Base-by-base conservation (phyloP, 2,888 invertebrate genomes). In the Patella ulyssiponensis region DNA sequence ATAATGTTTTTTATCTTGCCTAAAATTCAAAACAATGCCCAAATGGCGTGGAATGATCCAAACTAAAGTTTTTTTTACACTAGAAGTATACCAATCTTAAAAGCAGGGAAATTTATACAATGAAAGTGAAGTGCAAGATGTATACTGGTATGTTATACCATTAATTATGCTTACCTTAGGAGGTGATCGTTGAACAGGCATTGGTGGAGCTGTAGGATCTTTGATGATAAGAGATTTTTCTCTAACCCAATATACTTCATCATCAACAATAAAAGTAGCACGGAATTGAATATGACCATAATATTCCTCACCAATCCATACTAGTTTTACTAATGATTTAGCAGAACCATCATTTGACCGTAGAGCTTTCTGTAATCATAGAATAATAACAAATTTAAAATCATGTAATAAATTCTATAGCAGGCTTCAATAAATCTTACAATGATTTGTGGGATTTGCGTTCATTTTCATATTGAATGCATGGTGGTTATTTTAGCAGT, bases 221-320 rank as follows among this genome's bases (percentile, higher is more conserved):
- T 80, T 76, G 44, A 91, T 74, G 7, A 87, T 76, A 2, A 75
- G 76, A 1, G 91, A 91, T 77, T 85, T 85, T 80, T 90, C 90
- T 51, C 82, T 83, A 77, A 90, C 84, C 91, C 91, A 90, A 82
- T 84, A 90, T 5, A 74, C 79, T 11, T 86, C 77, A 52, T 83
- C 83, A 81, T 84, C 82, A 20, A 85, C 85, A 58, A 88, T 82
- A 83, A 89, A 87, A 17, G 89, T 87, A 1, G 85, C 87, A 72
- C 89, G 88, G 83, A 54, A 90, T 77, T 86, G 85, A 11, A 90
- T 74, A 81, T 88, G 87, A 12, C 88, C 88, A 69, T 85, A 77
- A 20, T 73, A 78, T 9, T 77, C 78, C 12, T 74, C 79, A 4
- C 89, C 85, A 11, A 85, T 84, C 89, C 89, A 90, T 3, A 79